These are phyloP conservation scores for Hemibagrus wyckioides DNA, from an alignment of 2,113 vertebrate genomes.

Conservation along the genomic window DNA sequence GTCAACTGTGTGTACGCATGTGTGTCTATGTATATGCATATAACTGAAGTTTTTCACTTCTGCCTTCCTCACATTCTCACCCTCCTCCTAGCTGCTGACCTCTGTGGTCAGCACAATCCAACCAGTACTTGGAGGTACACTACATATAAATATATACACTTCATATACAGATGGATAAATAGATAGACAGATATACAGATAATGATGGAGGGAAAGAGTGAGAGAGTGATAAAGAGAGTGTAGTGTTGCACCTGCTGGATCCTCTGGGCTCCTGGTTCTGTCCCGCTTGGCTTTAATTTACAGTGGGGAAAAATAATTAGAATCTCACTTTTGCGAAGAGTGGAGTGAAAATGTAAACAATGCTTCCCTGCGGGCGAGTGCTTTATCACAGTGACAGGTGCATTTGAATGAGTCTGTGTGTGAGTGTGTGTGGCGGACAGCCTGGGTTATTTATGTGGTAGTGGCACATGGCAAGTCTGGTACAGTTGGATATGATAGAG, in stretches of 20 bases:
- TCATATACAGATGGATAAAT: not conserved
- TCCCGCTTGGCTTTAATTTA: slow-evolving; percentile 99
- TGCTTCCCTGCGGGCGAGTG: slow-evolving; percentile 98
- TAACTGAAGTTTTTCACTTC: slow-evolving; percentile 1
- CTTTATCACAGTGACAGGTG: slow-evolving; percentile 99
- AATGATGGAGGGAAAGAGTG: not conserved
- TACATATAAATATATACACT: not conserved
- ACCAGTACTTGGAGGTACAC: not conserved
- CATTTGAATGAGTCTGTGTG: slow-evolving; percentile 98
- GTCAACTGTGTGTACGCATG: slow-evolving; percentile 35
- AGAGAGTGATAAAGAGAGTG: slow-evolving; percentile 39
- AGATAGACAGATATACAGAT: not conserved
- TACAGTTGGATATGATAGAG: slow-evolving; percentile 62
- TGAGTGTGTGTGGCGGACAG: slow-evolving; percentile 84
- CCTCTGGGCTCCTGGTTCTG: slow-evolving; percentile 76
- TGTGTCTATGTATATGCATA: slow-evolving; percentile 8
- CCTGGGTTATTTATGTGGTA: slow-evolving; percentile 99
- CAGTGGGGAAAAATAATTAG: slow-evolving; percentile 98
- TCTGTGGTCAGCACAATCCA: slow-evolving; percentile 45
- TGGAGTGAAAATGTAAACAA: slow-evolving; percentile 99
- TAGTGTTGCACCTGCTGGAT: slow-evolving; percentile 58
- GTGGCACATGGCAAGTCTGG: slow-evolving; percentile 90
- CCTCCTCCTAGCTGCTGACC: slow-evolving; percentile 56
- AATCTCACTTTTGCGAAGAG: slow-evolving; percentile 98
- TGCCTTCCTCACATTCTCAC: not conserved